Conservation (phyloP, 2,797 vertebrate genomes). For the Enteromius thamalakanensis region DNA sequence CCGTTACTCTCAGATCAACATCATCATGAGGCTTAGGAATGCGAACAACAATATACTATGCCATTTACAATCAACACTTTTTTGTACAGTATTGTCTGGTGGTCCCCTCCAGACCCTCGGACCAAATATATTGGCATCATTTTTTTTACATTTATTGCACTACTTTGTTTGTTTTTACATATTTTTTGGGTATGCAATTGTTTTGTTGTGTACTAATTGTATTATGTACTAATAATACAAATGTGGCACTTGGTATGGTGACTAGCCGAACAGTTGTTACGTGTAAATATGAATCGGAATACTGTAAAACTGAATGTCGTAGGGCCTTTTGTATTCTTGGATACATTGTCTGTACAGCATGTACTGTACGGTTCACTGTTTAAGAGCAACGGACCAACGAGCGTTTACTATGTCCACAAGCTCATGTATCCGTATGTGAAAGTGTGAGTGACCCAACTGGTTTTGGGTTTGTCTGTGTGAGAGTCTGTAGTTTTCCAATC, state of each 20-base stretch:
- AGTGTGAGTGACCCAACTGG: slow-evolving; percentile 60
- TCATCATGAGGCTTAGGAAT: slow-evolving; percentile 50
- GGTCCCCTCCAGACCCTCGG: slow-evolving; percentile 53
- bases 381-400: slow-evolving; percentile 44
- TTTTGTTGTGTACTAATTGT: slow-evolving; percentile 53
- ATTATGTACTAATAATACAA: slow-evolving; percentile 64
- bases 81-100: slow-evolving; percentile 64
- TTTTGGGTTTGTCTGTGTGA: slow-evolving; percentile 54
- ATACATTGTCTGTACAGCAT: slow-evolving; percentile 26
- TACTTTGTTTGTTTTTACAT: slow-evolving; percentile 60
- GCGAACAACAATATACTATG: neutral
- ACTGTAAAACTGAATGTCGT: slow-evolving; percentile 55
- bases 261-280: slow-evolving; percentile 59
- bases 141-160: slow-evolving; percentile 73
- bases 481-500: slow-evolving; percentile 21
- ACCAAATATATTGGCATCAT: slow-evolving; percentile 68
- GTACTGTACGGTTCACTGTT: slow-evolving; percentile 44
- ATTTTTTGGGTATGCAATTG: slow-evolving; percentile 63
- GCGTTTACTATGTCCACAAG: slow-evolving; percentile 31
- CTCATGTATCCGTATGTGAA: slow-evolving; percentile 31
- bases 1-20: slow-evolving; percentile 19
- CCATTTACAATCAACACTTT: slow-evolving; percentile 4
- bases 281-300: slow-evolving; percentile 64
- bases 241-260: slow-evolving; percentile 66
- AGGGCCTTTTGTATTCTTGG: slow-evolving; percentile 25